Percentiles rank a stretch among this genome's conserved stretches.
Conservation (phyloP, 2,797 vertebrate genomes). For the Pyrocephalus nanus region DNA sequence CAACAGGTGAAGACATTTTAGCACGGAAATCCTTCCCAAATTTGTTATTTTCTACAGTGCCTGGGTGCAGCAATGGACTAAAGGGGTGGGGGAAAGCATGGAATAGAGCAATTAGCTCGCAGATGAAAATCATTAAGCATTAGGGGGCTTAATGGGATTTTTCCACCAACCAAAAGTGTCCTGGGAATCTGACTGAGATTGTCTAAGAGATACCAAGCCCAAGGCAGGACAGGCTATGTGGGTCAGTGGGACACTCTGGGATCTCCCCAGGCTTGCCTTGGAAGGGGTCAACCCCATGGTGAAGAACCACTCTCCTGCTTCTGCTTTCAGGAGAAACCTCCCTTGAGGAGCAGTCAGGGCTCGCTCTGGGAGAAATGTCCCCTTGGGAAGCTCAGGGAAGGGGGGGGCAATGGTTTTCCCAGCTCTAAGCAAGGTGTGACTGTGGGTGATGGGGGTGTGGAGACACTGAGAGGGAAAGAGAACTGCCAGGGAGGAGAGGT, state of each 20-base stretch:
- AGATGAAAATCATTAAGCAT: conserved; percentile 34
- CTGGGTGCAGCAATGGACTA: background rate
- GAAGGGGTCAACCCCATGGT: background rate
- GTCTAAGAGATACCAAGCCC: background rate
- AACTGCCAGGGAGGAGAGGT: background rate
- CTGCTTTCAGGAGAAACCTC: background rate
- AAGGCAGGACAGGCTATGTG: background rate
- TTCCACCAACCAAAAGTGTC: background rate
- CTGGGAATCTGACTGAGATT: background rate
- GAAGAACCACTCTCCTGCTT: background rate
- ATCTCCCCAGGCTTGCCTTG: background rate
- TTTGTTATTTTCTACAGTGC: background rate
- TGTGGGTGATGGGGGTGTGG: background rate
- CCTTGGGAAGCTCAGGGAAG: background rate
- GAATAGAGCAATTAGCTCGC: background rate
- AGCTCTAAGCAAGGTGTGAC: background rate
- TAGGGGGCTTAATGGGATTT: background rate
- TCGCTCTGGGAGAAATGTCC: background rate
- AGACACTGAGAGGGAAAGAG: background rate
- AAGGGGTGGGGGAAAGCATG: background rate
- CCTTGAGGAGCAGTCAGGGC: background rate
- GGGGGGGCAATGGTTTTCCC: background rate
- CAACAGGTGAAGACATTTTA: background rate
- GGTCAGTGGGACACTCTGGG: background rate
- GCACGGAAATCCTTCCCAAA: background rate